Conservation (phyloP, 2,888 invertebrate species). For the Agrenia bidenticulata region DNA sequence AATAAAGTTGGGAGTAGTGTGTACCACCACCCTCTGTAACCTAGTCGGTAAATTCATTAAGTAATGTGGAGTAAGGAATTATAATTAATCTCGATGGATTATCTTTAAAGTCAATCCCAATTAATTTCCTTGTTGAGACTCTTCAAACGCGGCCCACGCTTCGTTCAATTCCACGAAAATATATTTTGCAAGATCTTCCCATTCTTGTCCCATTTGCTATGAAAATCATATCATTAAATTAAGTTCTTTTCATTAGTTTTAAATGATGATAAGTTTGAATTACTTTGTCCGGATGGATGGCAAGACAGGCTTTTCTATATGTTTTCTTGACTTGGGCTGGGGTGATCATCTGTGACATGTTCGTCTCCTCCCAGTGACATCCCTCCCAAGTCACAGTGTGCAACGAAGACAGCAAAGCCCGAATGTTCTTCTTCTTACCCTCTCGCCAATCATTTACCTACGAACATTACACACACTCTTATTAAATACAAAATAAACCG, state of each 20-base stretch:
- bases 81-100: neutral
- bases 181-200: conserved; percentile 90
- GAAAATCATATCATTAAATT: conserved; percentile 54
- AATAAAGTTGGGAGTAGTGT: too few relatives aligned
- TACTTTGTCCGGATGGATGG: conserved; percentile 99
- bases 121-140: conserved; percentile 26
- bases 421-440: conserved; percentile 94
- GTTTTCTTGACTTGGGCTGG: conserved; percentile 92
- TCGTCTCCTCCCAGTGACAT: conserved; percentile 86
- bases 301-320: conserved; percentile 91
- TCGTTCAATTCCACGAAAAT: conserved; percentile 99
- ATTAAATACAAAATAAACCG: too few relatives aligned
- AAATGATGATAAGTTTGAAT: conserved; percentile 7
- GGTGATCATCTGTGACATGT: conserved; percentile 92
- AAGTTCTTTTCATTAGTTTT: neutral
- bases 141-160: conserved; percentile 95
- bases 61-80: too few relatives aligned
- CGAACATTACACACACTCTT: conserved; percentile 49
- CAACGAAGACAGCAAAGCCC: conserved; percentile 90
- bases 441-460: conserved; percentile 76
- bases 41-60: too few relatives aligned
- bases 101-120: too few relatives aligned
- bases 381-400: conserved; percentile 92
- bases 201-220: conserved; percentile 89
- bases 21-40: too few relatives aligned